Evolutionary conservation across 2,113 vertebrate species (phyloP).

Genomic region (Hippocampus zosterae): DNA sequence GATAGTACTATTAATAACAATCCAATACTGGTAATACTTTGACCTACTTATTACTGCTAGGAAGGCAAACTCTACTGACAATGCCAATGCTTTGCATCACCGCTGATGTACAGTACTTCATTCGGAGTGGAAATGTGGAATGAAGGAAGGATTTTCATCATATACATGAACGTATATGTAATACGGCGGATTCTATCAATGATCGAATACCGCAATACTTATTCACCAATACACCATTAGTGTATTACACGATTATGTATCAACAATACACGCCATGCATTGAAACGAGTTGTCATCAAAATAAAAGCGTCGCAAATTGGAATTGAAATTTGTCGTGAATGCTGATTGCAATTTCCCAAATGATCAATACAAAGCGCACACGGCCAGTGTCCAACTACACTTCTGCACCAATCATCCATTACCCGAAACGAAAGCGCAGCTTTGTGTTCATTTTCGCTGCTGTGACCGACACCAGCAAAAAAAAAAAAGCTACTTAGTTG

Average conservation of each 20-base stretch:
- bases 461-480: neutral
- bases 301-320: neutral
- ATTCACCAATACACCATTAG: no score
- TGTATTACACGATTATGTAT: no score
- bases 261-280: no score
- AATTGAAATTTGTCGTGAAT: neutral
- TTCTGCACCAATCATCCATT: neutral
- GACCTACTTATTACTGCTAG: no score
- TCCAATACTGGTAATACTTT: no score
- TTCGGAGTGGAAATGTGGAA: no score
- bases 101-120: no score
- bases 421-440: neutral
- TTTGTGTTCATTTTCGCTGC: neutral
- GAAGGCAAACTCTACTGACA: no score
- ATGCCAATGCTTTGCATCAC: no score
- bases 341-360: neutral
- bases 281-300: no score
- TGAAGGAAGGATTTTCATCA: no score
- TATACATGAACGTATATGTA: neutral
- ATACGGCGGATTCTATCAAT: neutral
- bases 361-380: neutral
- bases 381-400: neutral
- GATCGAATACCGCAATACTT: neutral
- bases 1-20: no score
- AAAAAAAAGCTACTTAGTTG: slow-evolving; percentile 2